Evolutionary conservation across 2,888 invertebrate genomes (phyloP).

Genomic region (Aspidapion aeneum): DNA sequence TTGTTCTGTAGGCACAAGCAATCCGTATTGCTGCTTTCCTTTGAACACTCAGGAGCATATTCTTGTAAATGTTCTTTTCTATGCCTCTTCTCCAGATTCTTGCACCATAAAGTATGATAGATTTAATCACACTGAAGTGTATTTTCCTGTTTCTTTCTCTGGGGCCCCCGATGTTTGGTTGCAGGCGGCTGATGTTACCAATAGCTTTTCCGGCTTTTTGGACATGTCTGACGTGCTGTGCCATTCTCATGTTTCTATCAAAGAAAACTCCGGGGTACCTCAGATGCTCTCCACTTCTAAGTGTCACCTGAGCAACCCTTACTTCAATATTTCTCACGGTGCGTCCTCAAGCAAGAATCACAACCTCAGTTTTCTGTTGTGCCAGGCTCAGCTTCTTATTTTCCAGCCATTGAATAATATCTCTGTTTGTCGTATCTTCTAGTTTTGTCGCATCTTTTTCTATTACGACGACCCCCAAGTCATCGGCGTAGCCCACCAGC

Average conservation of each 20-base stretch:
- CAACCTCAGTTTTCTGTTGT: constrained; percentile 17
- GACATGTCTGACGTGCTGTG: not conserved
- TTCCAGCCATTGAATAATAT: constrained; percentile 2
- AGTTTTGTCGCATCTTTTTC: constrained; percentile 3
- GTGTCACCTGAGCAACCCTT: not conserved
- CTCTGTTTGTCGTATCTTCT: not conserved
- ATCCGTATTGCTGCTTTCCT: constrained; percentile 14
- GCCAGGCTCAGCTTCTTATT: constrained; percentile 11
- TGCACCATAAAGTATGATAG: constrained; percentile 12
- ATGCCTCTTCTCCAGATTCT: constrained; percentile 6
- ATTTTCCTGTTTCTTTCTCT: constrained; percentile 5
- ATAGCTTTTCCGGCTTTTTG: constrained; percentile 4
- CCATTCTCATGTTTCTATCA: constrained; percentile 1
- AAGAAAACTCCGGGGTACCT: constrained; percentile 12
- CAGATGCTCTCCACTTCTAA: not conserved
- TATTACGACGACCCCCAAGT: constrained; percentile 7
- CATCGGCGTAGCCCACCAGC: constrained; percentile 8
- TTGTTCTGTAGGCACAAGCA: constrained; percentile 13
- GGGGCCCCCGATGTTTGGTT: constrained; percentile 10
- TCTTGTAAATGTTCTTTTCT: constrained; percentile 6
- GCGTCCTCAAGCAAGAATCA: constrained; percentile 10
- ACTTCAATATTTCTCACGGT: not conserved
- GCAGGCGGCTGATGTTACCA: not conserved
- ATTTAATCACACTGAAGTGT: not conserved
- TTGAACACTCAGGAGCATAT: constrained; percentile 10